Evolutionary conservation across 2,113 vertebrate genomes (phyloP).

Genomic region (Riparia riparia): DNA sequence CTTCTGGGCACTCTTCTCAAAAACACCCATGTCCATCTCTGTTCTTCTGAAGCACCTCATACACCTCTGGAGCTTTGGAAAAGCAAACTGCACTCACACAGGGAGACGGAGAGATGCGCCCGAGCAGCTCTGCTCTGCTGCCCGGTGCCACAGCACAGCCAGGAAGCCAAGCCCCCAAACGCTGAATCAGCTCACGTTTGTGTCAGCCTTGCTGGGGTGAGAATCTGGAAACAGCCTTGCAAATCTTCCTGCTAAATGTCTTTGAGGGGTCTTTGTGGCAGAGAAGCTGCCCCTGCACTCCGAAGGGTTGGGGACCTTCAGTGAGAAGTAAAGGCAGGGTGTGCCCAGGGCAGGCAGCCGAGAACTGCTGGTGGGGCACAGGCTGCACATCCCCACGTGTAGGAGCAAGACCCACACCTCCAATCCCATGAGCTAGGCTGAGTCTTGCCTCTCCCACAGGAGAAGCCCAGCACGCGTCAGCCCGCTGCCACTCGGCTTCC

Average conservation of each 20-base stretch:
- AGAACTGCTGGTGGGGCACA: accelerated
- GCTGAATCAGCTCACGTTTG: accelerated
- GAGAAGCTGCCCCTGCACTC: background rate
- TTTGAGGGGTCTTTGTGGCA: background rate
- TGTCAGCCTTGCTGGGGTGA: background rate
- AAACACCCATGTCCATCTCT: accelerated
- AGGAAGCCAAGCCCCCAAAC: background rate
- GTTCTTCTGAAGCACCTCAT: background rate
- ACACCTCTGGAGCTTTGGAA: background rate
- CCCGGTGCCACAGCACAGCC: background rate
- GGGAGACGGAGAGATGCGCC: background rate
- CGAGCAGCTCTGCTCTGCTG: background rate
- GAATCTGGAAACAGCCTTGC: background rate
- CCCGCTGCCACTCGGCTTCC: background rate
- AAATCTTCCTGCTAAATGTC: background rate
- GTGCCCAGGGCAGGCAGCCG: background rate
- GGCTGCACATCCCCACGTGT: accelerated
- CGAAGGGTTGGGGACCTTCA: background rate
- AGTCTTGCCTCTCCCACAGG: accelerated
- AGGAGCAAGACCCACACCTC: background rate
- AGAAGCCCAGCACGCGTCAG: background rate
- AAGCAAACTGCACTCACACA: accelerated
- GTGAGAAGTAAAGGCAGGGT: background rate
- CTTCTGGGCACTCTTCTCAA: background rate
- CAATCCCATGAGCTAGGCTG: accelerated